Conservation (phyloP, 2,797 vertebrate species). For the Oophaga sylvatica region DNA sequence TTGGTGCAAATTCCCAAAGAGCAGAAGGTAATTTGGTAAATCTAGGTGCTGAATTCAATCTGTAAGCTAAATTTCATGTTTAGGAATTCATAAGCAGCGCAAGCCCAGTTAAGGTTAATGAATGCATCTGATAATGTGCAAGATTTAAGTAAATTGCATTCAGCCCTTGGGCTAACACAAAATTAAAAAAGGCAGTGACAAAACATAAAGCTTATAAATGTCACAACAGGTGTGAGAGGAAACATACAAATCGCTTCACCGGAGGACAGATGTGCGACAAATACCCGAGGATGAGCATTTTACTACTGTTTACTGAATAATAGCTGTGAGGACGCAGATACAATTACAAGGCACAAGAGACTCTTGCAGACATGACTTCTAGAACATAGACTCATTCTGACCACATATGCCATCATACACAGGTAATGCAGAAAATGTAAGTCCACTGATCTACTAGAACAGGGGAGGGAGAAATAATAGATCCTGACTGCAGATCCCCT, state of each 20-base stretch:
- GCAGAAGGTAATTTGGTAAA: conserved; percentile 1
- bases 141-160: conserved; percentile 9
- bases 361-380: background rate
- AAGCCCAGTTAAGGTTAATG: conserved; percentile 31
- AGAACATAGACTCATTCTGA: background rate
- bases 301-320: background rate
- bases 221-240: conserved; percentile 11
- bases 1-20: conserved; percentile 22
- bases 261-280: background rate
- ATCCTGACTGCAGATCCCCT: conserved; percentile 31
- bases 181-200: conserved; percentile 25
- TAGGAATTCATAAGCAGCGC: conserved; percentile 20
- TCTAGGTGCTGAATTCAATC: conserved; percentile 15
- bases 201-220: conserved; percentile 1
- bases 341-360: background rate
- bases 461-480: background rate
- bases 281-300: background rate
- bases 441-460: conserved; percentile 2
- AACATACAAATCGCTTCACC: background rate
- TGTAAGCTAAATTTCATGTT: conserved; percentile 28
- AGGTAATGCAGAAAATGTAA: background rate
- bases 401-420: background rate
- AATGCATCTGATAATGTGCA: conserved; percentile 13
- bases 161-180: background rate
- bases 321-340: background rate